Evolutionary conservation across 2,113 vertebrate species (phyloP).

Genomic region (Corynorhinus townsendii): DNA sequence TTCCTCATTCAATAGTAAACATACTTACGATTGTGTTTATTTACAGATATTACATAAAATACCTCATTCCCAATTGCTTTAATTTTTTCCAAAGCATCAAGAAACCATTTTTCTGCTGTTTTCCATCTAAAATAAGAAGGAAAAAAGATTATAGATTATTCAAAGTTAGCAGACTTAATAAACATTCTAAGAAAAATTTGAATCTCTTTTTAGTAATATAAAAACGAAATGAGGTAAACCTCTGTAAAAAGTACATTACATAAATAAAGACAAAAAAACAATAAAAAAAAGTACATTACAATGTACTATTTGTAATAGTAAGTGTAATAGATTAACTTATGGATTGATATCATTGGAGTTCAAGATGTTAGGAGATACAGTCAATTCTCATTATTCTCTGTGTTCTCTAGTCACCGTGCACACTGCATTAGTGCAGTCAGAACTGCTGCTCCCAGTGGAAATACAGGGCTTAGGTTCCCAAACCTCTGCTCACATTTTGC

Average conservation of each 20-base stretch:
- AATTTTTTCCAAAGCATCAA: slow-evolving; percentile 98
- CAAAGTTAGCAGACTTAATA: neutral
- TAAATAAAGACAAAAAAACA: no score
- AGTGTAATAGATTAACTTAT: neutral
- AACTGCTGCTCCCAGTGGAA: neutral
- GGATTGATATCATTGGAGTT: neutral
- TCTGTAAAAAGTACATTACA: neutral
- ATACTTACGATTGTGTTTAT: neutral
- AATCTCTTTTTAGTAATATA: neutral
- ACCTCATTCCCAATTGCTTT: slow-evolving; percentile 99
- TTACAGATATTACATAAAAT: slow-evolving; percentile 48
- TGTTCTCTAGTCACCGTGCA: neutral
- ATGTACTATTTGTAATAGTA: neutral
- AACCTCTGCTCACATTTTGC: neutral
- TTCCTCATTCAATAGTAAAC: neutral
- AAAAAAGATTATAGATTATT: neutral
- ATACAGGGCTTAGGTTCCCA: neutral
- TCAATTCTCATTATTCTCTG: neutral
- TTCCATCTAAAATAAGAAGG: slow-evolving; percentile 90
- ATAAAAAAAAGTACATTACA: neutral
- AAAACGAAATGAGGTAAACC: neutral
- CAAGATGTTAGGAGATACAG: neutral
- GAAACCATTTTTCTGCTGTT: slow-evolving; percentile 95
- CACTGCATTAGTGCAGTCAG: accelerated
- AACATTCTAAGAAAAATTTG: neutral